Evolutionary conservation across 2,113 vertebrate species (phyloP), one percentile per base, ranked within the genome.

Genomic region (Oncorhynchus keta): DNA sequence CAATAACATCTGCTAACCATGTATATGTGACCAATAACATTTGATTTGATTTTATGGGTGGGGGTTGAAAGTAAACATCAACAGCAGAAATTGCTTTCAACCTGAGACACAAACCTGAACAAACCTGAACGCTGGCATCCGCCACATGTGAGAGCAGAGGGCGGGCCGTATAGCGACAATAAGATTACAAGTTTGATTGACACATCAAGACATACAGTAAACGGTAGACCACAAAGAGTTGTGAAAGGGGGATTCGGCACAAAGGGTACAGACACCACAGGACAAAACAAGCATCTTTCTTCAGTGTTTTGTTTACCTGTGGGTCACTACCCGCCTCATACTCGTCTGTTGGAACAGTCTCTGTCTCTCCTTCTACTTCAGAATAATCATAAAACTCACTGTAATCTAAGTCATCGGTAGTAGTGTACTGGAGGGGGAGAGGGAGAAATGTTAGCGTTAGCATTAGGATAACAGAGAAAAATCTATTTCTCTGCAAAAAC

Each of bases 361-460:
- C 92, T 93, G 94, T 93, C 79, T 96, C 92, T 93, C 94, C 94
- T 80, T 96, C 92, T 93, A 93, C 94, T 80, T 97, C 96, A 92
- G 95, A 94, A 95, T 98, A 97, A 85, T 98, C 96, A 97, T 98
- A 97, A 90, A 86, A 90, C 73, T 96, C 94, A 95, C 95, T 94
- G 57, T 98, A 97, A 89, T 96, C 89, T 94, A 95, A 90, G 89
- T 96, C 95, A 90, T 95, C 95, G 86, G 96, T 95, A 86, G 96
- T 94, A 89, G 92, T 83, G 88, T 97, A 98, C 97, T 99, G 93
- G 79, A 93, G 93, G 76, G 85, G 85, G 93, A 93, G 92, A 94
- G 90, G 90, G 62, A 55, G 62, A 49, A 45, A 75, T 22, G 62
- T 30, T 92, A 80, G 93, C 91, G 88, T 77, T 86, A 78, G 77